These are phyloP conservation scores for Sepiola atlantica DNA, from an alignment of 2,888 invertebrate species.

Conservation along the genomic window DNA sequence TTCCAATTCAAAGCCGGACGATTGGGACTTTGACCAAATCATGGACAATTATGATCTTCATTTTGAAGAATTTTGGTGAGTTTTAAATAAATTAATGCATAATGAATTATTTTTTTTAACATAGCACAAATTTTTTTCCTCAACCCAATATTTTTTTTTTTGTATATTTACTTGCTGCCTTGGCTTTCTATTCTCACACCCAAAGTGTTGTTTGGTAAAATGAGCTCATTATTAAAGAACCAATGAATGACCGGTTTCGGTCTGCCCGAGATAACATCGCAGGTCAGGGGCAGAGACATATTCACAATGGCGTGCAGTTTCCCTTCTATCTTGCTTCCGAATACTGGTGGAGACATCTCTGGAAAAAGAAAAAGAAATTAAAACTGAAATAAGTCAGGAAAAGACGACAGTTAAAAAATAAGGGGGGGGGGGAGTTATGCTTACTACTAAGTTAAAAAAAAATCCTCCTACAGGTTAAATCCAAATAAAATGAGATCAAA, in stretches of 20 bases:
- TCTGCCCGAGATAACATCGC: slow-evolving; percentile 42
- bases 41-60: too few species aligned
- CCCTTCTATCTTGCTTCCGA: slow-evolving; percentile 44
- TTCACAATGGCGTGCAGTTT: slow-evolving; percentile 34
- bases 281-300: slow-evolving; percentile 33
- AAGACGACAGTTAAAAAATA: too few species aligned
- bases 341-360: slow-evolving; percentile 44
- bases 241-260: slow-evolving; percentile 48
- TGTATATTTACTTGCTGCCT: background rate
- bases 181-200: slow-evolving; percentile 23
- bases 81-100: too few species aligned
- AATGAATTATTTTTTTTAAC: too few species aligned
- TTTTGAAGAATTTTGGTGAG: too few species aligned
- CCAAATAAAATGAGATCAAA: too few species aligned
- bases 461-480: too few species aligned
- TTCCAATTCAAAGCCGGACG: too few species aligned
- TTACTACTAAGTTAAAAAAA: background rate
- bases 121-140: background rate
- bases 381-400: background rate
- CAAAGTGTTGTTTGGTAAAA: slow-evolving; percentile 39
- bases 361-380: background rate
- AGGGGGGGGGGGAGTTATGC: too few species aligned
- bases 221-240: slow-evolving; percentile 47
- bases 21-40: too few species aligned
- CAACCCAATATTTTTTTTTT: background rate